Percentiles rank a stretch among this genome's conserved stretches.
These are phyloP conservation scores for Taphrorychus bicolor DNA, from an alignment of 2,888 invertebrate species.

Conservation along the genomic window DNA sequence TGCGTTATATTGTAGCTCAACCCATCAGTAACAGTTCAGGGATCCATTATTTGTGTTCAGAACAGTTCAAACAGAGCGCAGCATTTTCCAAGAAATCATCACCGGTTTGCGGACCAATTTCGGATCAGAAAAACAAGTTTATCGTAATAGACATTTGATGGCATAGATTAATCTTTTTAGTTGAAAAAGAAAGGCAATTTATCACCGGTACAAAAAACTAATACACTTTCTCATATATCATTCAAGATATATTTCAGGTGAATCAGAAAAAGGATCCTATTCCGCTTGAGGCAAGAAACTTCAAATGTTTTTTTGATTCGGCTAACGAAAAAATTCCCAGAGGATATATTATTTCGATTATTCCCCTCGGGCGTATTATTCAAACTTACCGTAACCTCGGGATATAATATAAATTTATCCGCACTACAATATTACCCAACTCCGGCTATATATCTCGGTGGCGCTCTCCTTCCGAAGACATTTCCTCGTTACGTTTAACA, in stretches of 20 bases:
- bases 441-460: neutral
- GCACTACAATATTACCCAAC: neutral
- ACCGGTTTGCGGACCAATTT: too few species aligned
- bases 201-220: neutral
- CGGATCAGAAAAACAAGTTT: neutral
- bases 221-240: neutral
- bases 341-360: neutral
- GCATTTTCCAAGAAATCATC: too few species aligned
- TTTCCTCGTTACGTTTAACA: constrained; percentile 5
- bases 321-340: neutral
- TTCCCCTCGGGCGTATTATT: neutral
- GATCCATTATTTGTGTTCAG: too few species aligned
- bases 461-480: neutral
- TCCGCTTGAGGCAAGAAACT: neutral
- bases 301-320: neutral
- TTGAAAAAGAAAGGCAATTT: neutral
- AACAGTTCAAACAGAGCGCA: too few species aligned
- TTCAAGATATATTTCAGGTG: neutral
- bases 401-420: neutral
- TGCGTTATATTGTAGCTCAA: too few species aligned
- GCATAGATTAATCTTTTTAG: neutral
- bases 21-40: too few species aligned
- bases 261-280: neutral
- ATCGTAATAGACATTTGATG: neutral
- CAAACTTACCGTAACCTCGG: neutral